Conservation (phyloP, 2,888 invertebrate species). For the Hymenopus coronatus region DNA sequence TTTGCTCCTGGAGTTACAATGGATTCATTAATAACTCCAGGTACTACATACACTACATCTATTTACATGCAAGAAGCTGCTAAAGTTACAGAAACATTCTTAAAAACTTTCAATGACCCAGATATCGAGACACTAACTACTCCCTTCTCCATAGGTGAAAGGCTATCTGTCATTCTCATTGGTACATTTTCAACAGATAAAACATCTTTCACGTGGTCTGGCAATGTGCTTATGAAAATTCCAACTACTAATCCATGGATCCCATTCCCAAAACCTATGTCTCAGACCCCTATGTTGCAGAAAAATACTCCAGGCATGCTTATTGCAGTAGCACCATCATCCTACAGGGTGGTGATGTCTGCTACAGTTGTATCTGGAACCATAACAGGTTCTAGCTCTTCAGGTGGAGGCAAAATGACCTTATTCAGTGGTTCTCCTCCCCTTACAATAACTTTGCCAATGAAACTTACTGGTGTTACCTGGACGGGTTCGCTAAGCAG, state of each 20-base stretch:
- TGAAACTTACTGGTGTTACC: no score
- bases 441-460: no score
- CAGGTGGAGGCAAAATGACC: no score
- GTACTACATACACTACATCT: neutral
- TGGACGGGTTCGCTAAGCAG: no score
- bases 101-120: neutral
- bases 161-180: neutral
- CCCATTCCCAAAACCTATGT: neutral
- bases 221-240: neutral
- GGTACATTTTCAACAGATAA: neutral
- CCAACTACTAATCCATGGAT: neutral
- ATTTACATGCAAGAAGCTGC: neutral
- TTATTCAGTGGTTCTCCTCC: no score
- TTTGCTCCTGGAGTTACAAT: neutral
- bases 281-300: neutral
- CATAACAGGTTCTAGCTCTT: no score
- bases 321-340: neutral
- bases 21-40: neutral
- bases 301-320: neutral
- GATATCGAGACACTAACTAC: neutral
- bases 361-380: no score
- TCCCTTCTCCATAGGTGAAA: neutral
- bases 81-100: neutral
- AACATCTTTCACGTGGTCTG: neutral
- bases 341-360: no score